phyloP scores from a whole-genome alignment of 2,888 invertebrate species.

The Adelphocoris suturalis region DNA sequence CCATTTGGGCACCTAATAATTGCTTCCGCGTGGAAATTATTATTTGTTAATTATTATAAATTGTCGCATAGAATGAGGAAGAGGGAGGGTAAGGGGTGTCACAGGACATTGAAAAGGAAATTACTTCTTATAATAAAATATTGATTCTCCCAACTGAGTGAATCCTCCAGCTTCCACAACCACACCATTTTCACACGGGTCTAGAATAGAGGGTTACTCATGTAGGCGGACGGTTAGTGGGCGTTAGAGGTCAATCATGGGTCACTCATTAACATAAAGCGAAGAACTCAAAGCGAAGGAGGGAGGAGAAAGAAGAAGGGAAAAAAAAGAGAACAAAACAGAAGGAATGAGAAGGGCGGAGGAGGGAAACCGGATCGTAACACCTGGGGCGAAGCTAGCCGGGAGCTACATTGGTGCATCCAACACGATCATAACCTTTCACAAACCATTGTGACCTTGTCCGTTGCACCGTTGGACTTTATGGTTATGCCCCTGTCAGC shows the following conservation, averaged over 20 bases:
- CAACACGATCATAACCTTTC: conserved; percentile 58
- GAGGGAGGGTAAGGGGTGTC: no score
- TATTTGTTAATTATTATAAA: no score
- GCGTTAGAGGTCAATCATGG: conserved; percentile 59
- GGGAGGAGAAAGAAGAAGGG: not conserved
- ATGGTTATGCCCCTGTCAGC: not conserved
- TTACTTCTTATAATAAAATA: no score
- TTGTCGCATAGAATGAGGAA: no score
- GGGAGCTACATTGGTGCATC: conserved; percentile 15
- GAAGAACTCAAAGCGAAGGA: not conserved
- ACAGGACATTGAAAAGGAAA: no score
- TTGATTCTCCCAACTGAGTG: no score
- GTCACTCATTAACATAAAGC: conserved; percentile 61
- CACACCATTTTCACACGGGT: conserved; percentile 54
- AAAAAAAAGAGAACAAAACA: not conserved
- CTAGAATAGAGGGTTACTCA: conserved; percentile 3
- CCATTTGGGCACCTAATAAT: no score
- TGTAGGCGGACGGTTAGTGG: conserved; percentile 44
- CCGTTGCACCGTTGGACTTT: not conserved
- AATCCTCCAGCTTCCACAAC: not conserved
- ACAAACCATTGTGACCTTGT: conserved; percentile 33
- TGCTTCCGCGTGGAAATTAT: no score
- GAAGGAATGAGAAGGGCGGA: not conserved
- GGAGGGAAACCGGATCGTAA: conserved; percentile 55
- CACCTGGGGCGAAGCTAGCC: conserved; percentile 51